Conservation (phyloP, 2,113 vertebrate genomes). For the Garra rufa region DNA sequence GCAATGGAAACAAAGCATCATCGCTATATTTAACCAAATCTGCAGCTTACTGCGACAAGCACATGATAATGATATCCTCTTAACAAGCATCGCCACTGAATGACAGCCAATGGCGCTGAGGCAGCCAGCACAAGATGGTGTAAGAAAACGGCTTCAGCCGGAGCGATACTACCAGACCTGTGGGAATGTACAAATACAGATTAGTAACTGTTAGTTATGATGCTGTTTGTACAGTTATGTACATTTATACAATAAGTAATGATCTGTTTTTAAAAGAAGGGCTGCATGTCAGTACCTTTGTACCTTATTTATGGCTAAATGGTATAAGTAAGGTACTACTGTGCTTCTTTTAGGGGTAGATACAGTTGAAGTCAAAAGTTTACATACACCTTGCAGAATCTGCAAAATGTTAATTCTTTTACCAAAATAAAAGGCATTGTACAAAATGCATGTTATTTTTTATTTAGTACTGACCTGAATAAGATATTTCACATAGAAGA, state of each 20-base stretch:
- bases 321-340: no score
- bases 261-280: background rate
- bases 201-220: background rate
- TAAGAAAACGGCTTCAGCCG: slow-evolving; percentile 54
- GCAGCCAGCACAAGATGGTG: slow-evolving; percentile 72
- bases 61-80: slow-evolving; percentile 83
- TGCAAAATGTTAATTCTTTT: no score
- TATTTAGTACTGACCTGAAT: no score
- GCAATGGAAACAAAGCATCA: slow-evolving; percentile 69
- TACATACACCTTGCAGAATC: no score
- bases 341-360: no score
- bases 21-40: slow-evolving; percentile 83
- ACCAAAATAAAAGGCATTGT: no score
- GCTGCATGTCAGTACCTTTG: background rate
- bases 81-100: slow-evolving; percentile 74
- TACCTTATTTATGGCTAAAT: no score
- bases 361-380: no score
- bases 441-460: no score
- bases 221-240: background rate
- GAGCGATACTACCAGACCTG: background rate
- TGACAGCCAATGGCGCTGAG: slow-evolving; percentile 70
- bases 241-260: background rate
- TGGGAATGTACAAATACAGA: background rate
- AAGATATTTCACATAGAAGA: no score
- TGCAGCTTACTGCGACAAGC: slow-evolving; percentile 77